Conservation (phyloP, 2,113 vertebrate genomes). For the Nicator chloris region DNA sequence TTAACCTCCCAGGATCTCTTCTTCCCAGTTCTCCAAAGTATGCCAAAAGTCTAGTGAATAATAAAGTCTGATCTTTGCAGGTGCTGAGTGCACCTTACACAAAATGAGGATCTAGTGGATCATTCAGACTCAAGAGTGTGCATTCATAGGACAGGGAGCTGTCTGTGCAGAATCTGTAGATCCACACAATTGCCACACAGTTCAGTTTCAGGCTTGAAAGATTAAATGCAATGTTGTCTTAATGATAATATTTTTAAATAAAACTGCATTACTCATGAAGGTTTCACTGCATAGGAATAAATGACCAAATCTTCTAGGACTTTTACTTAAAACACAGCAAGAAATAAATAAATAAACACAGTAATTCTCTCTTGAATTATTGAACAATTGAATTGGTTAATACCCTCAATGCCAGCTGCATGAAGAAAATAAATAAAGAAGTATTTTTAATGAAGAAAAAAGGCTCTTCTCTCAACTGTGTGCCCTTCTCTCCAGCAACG, state of each 20-base stretch:
- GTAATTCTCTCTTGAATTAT: slow-evolving; percentile 44
- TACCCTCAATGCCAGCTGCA: neutral
- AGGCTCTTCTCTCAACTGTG: neutral
- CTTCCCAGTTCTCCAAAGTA: neutral
- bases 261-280: neutral
- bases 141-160: neutral
- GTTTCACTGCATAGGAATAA: neutral
- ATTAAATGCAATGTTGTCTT: neutral
- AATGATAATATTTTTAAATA: neutral
- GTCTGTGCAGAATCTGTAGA: neutral
- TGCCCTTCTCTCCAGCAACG: slow-evolving; percentile 12
- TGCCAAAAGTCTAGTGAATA: neutral
- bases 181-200: neutral
- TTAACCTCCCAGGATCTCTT: neutral
- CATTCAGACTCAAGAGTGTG: neutral
- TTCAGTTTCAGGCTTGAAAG: neutral
- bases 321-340: neutral
- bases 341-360: neutral
- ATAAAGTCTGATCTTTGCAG: neutral
- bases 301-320: neutral
- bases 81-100: neutral
- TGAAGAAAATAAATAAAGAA: slow-evolving; percentile 50
- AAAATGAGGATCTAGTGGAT: neutral
- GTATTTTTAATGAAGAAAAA: neutral
- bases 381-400: slow-evolving; percentile 29